phyloP scores from a whole-genome alignment of 2,113 vertebrate genomes.

The Ptilonorhynchus violaceus region DNA sequence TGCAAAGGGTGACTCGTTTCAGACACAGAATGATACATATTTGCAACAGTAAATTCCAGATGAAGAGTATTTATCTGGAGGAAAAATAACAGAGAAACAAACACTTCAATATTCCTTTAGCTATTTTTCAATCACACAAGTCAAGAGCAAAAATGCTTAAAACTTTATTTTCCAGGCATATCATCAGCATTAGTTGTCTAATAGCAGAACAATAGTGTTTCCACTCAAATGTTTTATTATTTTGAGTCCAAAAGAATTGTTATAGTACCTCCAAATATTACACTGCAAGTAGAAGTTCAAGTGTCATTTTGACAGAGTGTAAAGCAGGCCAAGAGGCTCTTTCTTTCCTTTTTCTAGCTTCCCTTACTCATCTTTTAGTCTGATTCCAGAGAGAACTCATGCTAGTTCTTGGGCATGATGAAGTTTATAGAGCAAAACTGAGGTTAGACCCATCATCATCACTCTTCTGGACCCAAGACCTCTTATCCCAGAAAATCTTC shows the following conservation, averaged over 20 bases:
- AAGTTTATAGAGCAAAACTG: background rate
- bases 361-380: background rate
- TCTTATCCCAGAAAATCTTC: background rate
- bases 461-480: background rate
- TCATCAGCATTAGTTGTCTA: background rate
- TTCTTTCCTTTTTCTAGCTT: background rate
- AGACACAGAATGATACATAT: constrained; percentile 90
- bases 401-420: background rate
- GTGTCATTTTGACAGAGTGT: background rate
- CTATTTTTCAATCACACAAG: background rate
- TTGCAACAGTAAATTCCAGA: background rate
- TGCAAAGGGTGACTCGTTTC: constrained; percentile 92
- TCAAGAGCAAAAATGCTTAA: background rate
- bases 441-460: background rate
- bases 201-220: background rate
- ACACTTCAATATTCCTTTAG: background rate
- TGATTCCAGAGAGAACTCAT: background rate
- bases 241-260: background rate
- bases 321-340: background rate
- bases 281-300: background rate
- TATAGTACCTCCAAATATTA: background rate
- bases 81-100: background rate
- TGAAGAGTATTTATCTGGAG: constrained; percentile 38
- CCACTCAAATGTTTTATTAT: background rate
- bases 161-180: background rate